A percentile compares a stretch with the other conserved stretches of the same genome.
phyloP scores from a whole-genome alignment of 2,113 vertebrate species.

The Calypte anna region DNA sequence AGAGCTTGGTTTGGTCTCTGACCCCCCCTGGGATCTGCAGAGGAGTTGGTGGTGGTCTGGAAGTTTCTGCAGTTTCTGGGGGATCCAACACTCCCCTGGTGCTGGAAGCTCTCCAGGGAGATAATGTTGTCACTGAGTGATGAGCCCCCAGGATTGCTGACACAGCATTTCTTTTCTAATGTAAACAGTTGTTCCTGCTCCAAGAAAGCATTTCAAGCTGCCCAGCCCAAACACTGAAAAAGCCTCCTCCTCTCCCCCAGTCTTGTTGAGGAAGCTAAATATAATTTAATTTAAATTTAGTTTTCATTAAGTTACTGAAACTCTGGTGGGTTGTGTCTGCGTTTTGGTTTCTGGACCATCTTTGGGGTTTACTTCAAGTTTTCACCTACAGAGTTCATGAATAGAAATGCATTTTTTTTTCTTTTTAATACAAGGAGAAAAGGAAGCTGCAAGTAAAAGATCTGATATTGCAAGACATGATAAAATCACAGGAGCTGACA shows the following conservation, averaged over 20 bases:
- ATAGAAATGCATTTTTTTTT: background rate
- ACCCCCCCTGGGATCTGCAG: background rate
- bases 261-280: background rate
- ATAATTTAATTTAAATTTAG: background rate
- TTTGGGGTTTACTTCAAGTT: background rate
- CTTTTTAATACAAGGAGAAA: background rate
- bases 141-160: conserved; percentile 33
- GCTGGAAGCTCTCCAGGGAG: background rate
- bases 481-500: conserved; percentile 30
- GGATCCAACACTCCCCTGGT: background rate
- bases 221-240: background rate
- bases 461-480: conserved; percentile 26
- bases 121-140: background rate
- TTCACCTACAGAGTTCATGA: background rate
- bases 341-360: background rate
- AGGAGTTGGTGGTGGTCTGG: background rate
- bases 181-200: background rate
- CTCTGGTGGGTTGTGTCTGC: background rate
- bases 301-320: background rate
- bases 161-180: conserved; percentile 27
- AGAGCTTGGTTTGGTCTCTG: background rate
- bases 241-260: background rate
- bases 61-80: background rate
- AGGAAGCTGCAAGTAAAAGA: background rate
- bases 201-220: conserved; percentile 9